Base-by-base conservation (phyloP, 2,797 vertebrate species). In the Enteromius thamalakanensis region DNA sequence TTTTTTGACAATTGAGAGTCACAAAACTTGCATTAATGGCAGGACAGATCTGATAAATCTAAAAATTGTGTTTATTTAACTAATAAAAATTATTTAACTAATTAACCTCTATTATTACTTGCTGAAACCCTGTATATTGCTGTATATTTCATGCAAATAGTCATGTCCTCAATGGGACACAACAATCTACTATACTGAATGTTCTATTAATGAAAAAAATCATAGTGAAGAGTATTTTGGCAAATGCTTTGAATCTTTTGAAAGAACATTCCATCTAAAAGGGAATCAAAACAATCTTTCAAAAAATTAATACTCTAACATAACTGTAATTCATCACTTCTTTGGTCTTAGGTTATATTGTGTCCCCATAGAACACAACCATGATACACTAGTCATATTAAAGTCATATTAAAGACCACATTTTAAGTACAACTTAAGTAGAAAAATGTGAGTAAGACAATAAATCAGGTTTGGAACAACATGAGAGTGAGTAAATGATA, bases 321-420 rank as follows among this genome's bases (percentile, higher is more conserved):
- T n/a, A n/a, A 32, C 70, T 32, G 45, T 72, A 72, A 81, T 72
- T 69, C 9, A 69, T 70, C 11, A 58, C 10, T 70, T 70, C 49
- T 70, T 80, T 70, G 51, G 51, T 70, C 58, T 80, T 69, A 55
- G n/a, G n/a, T 80, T 14, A 55, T 40, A 51, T 51, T 32, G 2
- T 23, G 42, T 47, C 40, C 26, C 26, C 4, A 26, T 37, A 76
- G 55, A 6, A 51, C 62, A 67, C 29, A 78, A 65, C 62, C 21
- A 11, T 53, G 47, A 79, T 23, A 51, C 14, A 23, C 21, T 67
- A 37, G 26, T 26, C 26, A 26, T 26, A 26, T 26, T 26, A 26
- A 29, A 37, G 21, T 68, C 21, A 49, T 17, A 53, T 23, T 79
- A 68, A 45, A 19, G 51, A 42, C 21, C 4, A 76, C 53, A 14